Evolutionary conservation across 1,140 invertebrate species (phyloP).

Genomic region (Drosophila trapezifrons): DNA sequence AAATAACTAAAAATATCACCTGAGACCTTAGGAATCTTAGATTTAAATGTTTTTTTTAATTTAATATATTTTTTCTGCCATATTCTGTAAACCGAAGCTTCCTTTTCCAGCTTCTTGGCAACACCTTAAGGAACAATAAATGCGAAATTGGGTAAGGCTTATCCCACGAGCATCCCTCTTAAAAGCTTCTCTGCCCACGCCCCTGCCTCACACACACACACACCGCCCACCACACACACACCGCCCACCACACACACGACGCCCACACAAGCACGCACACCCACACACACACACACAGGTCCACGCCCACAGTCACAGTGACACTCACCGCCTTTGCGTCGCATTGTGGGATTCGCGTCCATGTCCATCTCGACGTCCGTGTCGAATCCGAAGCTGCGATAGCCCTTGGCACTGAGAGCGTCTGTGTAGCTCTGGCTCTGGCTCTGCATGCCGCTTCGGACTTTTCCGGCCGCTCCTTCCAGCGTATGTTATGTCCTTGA

Average conservation of each 20-base stretch:
- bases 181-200: not conserved
- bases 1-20: too few relatives aligned
- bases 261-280: not conserved
- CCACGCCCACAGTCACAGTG: not conserved
- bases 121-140: not conserved
- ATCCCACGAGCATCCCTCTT: not conserved
- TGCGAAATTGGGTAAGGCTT: not conserved
- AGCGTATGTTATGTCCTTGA: constrained; percentile 4
- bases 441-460: constrained; percentile 59
- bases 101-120: not conserved
- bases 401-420: constrained; percentile 77
- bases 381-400: constrained; percentile 82
- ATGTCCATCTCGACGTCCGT: constrained; percentile 83
- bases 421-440: constrained; percentile 69
- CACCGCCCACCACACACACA: not conserved
- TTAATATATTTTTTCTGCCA: too few relatives aligned
- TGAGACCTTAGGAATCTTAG: too few relatives aligned
- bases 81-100: too few relatives aligned
- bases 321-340: constrained; percentile 77
- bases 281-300: not conserved
- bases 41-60: too few relatives aligned
- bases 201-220: not conserved
- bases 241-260: not conserved
- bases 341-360: constrained; percentile 64
- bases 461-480: constrained; percentile 3